Evolutionary conservation across 2,888 invertebrate genomes (phyloP).

Genomic region (Hyalella azteca): DNA sequence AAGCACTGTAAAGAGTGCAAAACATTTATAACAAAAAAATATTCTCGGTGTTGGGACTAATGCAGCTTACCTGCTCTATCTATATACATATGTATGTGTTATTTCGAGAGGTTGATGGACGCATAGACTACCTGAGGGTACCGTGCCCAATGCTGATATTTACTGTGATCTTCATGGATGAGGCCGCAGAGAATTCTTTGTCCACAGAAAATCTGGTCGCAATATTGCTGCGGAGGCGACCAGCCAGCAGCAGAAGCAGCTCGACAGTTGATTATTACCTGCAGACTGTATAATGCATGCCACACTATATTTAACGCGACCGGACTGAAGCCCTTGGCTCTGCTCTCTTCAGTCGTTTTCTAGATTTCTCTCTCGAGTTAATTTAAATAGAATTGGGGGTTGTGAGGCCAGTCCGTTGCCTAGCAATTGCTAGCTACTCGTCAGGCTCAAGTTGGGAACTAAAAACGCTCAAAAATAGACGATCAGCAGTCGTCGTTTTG

Average conservation of each 20-base stretch:
- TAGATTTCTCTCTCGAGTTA: slow-evolving; percentile 26
- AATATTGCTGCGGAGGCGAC: slow-evolving; percentile 1
- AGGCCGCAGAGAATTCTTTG: neutral
- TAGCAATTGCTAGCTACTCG: slow-evolving; percentile 26
- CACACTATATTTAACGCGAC: slow-evolving; percentile 27
- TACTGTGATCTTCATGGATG: neutral
- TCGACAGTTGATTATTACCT: slow-evolving; percentile 5
- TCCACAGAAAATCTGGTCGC: neutral
- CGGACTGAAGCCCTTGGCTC: slow-evolving; percentile 22
- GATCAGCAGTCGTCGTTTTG: neutral
- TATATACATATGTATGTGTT: too few relatives aligned
- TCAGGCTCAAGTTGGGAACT: slow-evolving; percentile 7
- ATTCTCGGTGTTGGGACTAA: too few relatives aligned
- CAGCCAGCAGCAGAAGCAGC: slow-evolving; percentile 9
- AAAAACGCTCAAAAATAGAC: slow-evolving; percentile 1
- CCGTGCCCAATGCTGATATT: too few relatives aligned
- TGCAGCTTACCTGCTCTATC: too few relatives aligned
- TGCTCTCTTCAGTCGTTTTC: slow-evolving; percentile 23
- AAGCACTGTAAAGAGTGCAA: too few relatives aligned
- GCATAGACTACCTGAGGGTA: too few relatives aligned
- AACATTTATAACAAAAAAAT: too few relatives aligned
- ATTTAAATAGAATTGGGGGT: slow-evolving; percentile 36
- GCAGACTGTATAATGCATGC: slow-evolving; percentile 3
- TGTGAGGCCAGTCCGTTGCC: slow-evolving; percentile 30
- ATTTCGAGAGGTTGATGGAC: too few relatives aligned